phyloP scores from a whole-genome alignment of 2,888 invertebrate genomes.

The Ditula angustiorana region DNA sequence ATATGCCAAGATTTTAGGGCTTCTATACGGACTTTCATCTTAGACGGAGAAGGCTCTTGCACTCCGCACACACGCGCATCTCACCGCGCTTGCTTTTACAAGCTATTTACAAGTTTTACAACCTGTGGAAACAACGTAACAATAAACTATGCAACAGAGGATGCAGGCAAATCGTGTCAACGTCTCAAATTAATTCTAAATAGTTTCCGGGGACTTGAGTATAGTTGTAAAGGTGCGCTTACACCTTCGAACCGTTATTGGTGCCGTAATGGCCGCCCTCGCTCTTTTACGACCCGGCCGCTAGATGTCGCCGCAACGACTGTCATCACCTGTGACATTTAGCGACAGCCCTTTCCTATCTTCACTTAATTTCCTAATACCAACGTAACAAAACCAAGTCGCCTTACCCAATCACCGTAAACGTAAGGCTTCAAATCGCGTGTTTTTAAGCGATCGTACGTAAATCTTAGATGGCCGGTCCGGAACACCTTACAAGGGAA shows the following conservation, averaged over 20 bases:
- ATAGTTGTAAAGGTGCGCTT: conserved; percentile 25
- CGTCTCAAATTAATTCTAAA: conserved; percentile 5
- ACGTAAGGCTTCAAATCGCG: conserved; percentile 48
- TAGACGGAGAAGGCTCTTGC: too few relatives aligned
- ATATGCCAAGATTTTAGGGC: too few relatives aligned
- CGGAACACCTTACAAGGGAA: conserved; percentile 63
- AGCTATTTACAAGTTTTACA: too few relatives aligned
- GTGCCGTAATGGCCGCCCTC: conserved; percentile 43
- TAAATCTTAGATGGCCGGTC: conserved; percentile 46
- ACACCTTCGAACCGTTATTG: not conserved
- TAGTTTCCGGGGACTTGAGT: conserved; percentile 12
- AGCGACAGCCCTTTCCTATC: conserved; percentile 48
- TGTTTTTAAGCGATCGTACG: conserved; percentile 39
- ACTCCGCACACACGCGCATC: too few relatives aligned
- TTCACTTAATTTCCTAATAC: conserved; percentile 26
- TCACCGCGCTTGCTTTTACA: too few relatives aligned
- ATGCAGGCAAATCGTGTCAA: conserved; percentile 15
- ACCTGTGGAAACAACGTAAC: too few relatives aligned
- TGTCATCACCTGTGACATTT: conserved; percentile 75
- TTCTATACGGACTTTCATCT: too few relatives aligned
- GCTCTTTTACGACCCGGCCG: conserved; percentile 52
- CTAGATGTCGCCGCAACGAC: conserved; percentile 69
- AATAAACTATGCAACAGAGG: too few relatives aligned
- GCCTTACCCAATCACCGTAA: not conserved
- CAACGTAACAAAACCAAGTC: not conserved